Percentiles rank a stretch among this genome's conserved stretches.
These are phyloP conservation scores for Nyctalus aviator DNA, from an alignment of 2,797 vertebrate species.

Conservation along the genomic window DNA sequence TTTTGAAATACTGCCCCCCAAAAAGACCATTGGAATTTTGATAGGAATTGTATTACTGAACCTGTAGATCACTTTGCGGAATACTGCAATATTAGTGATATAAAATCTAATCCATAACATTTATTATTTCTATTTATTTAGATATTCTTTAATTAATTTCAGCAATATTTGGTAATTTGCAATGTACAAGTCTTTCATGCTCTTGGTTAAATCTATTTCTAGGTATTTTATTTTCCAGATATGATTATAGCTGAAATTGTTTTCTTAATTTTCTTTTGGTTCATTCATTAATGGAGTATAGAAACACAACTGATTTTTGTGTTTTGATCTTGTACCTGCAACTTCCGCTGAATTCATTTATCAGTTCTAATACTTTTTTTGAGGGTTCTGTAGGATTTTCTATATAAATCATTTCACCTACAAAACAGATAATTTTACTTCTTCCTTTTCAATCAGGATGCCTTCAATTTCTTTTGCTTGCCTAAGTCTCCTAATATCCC, in stretches of 20 bases:
- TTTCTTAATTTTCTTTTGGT: conserved; percentile 57
- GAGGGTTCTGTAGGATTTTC: background rate
- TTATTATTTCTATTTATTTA: conserved; percentile 53
- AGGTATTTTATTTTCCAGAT: conserved; percentile 54
- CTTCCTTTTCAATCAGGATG: conserved; percentile 20
- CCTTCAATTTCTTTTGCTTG: conserved; percentile 29
- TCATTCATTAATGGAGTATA: conserved; percentile 28
- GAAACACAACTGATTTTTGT: conserved; percentile 33
- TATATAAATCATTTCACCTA: background rate
- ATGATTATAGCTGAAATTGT: background rate
- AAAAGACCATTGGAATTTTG: conserved; percentile 6
- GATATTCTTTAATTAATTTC: background rate
- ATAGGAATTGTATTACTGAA: background rate
- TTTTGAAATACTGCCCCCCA: conserved; percentile 45
- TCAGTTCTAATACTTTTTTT: conserved; percentile 27
- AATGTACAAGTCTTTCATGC: background rate
- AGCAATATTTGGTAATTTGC: conserved; percentile 36
- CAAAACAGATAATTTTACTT: conserved; percentile 26
- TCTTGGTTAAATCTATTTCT: conserved; percentile 33
- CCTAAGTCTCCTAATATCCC: background rate
- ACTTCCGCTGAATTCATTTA: conserved; percentile 12
- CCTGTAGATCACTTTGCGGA: background rate
- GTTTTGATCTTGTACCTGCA: background rate
- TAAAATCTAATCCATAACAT: conserved; percentile 28
- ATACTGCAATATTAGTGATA: conserved; percentile 10